Evolutionary conservation across 2,113 vertebrate species (phyloP).

Genomic region (Nycticebus coucang): DNA sequence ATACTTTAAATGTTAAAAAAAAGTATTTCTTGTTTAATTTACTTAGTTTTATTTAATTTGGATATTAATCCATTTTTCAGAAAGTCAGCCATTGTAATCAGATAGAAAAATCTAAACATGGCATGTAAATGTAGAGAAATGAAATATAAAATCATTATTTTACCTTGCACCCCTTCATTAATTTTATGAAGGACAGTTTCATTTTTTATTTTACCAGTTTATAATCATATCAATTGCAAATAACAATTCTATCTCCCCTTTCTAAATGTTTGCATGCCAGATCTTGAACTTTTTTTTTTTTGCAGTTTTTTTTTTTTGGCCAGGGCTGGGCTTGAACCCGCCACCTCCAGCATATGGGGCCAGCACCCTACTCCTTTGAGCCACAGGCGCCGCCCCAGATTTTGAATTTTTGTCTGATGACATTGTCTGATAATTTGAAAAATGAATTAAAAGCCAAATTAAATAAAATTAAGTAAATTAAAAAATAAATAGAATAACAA

Average conservation of each 20-base stretch:
- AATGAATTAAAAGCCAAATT: background rate
- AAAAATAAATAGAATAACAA: background rate
- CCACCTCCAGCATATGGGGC: too few relatives aligned
- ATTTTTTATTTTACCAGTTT: slow-evolving; percentile 17
- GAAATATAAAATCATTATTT: too few relatives aligned
- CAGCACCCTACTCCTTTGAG: too few relatives aligned
- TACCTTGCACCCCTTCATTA: too few relatives aligned
- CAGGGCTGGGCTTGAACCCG: too few relatives aligned
- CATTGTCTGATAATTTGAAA: background rate
- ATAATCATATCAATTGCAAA: background rate
- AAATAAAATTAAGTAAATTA: background rate
- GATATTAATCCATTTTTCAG: too few relatives aligned
- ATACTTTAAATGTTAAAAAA: background rate
- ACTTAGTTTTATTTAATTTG: too few relatives aligned
- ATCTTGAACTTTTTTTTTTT: background rate
- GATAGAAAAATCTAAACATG: too few relatives aligned
- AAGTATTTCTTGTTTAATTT: background rate
- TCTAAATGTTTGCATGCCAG: background rate
- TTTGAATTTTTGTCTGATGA: background rate
- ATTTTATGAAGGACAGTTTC: too few relatives aligned
- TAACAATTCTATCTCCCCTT: background rate
- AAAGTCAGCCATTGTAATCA: too few relatives aligned
- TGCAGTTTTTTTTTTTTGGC: too few relatives aligned
- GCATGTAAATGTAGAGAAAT: too few relatives aligned
- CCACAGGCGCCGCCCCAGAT: background rate